These are phyloP conservation scores for Drosophila micromelanica DNA, from an alignment of 1,140 invertebrate genomes.

Conservation along the genomic window DNA sequence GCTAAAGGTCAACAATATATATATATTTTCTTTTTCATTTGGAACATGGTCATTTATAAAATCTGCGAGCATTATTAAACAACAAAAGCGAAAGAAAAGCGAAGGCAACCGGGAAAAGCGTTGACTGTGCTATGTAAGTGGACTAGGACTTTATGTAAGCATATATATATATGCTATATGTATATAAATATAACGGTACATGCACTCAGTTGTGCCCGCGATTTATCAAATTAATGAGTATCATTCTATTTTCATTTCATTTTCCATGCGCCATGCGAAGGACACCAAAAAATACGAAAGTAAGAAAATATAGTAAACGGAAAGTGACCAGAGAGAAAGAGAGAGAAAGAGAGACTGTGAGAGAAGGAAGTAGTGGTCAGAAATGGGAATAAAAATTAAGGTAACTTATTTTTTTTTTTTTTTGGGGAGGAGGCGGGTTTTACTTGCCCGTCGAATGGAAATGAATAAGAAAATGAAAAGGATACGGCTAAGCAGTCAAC, in stretches of 20 bases:
- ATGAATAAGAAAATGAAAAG: slow-evolving; percentile 57
- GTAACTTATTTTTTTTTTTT: slow-evolving; percentile 47
- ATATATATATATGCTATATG: slow-evolving; percentile 3
- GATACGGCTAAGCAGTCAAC: slow-evolving; percentile 35
- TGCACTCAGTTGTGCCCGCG: slow-evolving; percentile 55
- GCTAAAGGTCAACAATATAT: slow-evolving; percentile 64
- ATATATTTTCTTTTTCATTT: slow-evolving; percentile 61
- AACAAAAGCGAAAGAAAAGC: slow-evolving; percentile 41
- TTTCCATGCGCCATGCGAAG: slow-evolving; percentile 71
- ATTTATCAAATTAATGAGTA: slow-evolving; percentile 83
- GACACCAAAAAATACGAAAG: slow-evolving; percentile 41
- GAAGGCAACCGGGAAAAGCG: slow-evolving; percentile 5
- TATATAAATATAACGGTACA: slow-evolving; percentile 25
- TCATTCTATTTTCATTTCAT: slow-evolving; percentile 83
- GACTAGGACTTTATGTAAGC: slow-evolving; percentile 6
- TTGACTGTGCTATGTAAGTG: slow-evolving; percentile 29
- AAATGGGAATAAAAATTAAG: slow-evolving; percentile 60
- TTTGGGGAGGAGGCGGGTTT: background rate
- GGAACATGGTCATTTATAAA: slow-evolving; percentile 62
- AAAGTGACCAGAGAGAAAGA: slow-evolving; percentile 22
- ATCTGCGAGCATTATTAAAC: slow-evolving; percentile 52
- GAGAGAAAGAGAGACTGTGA: background rate
- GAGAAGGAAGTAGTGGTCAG: background rate
- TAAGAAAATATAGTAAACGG: slow-evolving; percentile 44
- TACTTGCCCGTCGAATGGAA: slow-evolving; percentile 21